These are phyloP conservation scores for Drosophila truncata DNA, from an alignment of 1,140 invertebrate species.

Conservation along the genomic window DNA sequence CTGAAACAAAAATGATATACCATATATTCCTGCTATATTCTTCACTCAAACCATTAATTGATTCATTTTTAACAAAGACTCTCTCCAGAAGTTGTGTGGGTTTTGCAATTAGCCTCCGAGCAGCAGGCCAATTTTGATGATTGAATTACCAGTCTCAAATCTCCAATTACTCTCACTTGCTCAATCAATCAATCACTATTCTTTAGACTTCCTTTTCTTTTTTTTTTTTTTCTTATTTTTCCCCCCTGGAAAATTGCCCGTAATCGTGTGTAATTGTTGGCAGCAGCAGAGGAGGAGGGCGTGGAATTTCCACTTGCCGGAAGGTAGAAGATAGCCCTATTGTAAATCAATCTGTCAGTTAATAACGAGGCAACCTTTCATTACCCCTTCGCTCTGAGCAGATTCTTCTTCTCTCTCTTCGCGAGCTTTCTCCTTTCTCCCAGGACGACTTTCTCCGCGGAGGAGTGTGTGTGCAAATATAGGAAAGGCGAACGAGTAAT, in stretches of 20 bases:
- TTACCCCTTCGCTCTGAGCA: slow-evolving; percentile 25
- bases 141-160: slow-evolving; percentile 30
- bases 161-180: slow-evolving; percentile 22
- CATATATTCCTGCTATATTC: background rate
- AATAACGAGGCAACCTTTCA: slow-evolving; percentile 51
- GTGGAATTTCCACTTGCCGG: slow-evolving; percentile 1
- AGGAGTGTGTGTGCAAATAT: slow-evolving; percentile 41
- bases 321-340: background rate
- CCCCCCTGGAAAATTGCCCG: background rate
- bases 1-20: background rate
- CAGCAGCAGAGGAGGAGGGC: background rate
- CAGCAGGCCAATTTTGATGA: slow-evolving; percentile 31
- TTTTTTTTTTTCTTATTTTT: background rate
- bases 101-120: slow-evolving; percentile 7
- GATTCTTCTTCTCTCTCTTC: slow-evolving; percentile 1
- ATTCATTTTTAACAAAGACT: background rate
- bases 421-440: background rate
- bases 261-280: slow-evolving; percentile 37
- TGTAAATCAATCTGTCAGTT: slow-evolving; percentile 62
- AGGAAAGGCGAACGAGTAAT: background rate
- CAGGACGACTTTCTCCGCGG: slow-evolving; percentile 20
- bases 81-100: background rate
- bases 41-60: background rate
- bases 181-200: slow-evolving; percentile 21
- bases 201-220: background rate